Evolutionary conservation across 1,140 invertebrate genomes (phyloP).

Genomic region (Bilobella aurantiaca): DNA sequence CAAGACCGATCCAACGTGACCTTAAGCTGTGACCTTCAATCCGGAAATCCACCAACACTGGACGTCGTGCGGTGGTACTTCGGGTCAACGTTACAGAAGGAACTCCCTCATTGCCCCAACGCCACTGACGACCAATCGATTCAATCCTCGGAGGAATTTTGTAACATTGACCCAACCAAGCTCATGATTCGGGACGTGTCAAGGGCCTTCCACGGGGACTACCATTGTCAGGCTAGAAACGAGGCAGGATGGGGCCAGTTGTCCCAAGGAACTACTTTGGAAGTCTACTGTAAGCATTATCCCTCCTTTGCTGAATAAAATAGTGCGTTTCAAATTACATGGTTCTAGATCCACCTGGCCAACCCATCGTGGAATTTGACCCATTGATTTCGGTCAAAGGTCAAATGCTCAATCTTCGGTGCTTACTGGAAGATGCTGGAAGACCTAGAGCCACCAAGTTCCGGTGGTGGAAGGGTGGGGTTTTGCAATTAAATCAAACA

Average conservation of each 20-base stretch:
- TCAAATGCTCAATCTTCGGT: slow-evolving; percentile 61
- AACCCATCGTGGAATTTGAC: slow-evolving; percentile 57
- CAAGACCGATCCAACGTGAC: slow-evolving; percentile 69
- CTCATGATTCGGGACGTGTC: slow-evolving; percentile 67
- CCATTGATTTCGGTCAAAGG: slow-evolving; percentile 67
- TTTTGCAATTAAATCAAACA: slow-evolving; percentile 59
- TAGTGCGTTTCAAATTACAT: not conserved
- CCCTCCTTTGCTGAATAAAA: not conserved
- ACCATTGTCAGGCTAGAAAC: slow-evolving; percentile 76
- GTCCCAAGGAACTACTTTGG: slow-evolving; percentile 24
- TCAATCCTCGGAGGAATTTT: slow-evolving; percentile 16
- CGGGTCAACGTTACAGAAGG: slow-evolving; percentile 67
- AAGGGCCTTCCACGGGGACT: slow-evolving; percentile 78
- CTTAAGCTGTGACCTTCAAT: slow-evolving; percentile 62
- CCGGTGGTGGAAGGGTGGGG: slow-evolving; percentile 65
- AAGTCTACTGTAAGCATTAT: slow-evolving; percentile 55
- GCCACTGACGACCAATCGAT: not conserved
- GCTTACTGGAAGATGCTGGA: slow-evolving; percentile 68
- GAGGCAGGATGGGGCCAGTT: slow-evolving; percentile 46
- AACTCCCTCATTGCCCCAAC: slow-evolving; percentile 63
- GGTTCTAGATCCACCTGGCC: slow-evolving; percentile 58
- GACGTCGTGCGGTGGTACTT: slow-evolving; percentile 60
- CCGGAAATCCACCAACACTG: slow-evolving; percentile 46
- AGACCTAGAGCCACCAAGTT: slow-evolving; percentile 60
- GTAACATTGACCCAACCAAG: slow-evolving; percentile 69